Evolutionary conservation across 1,140 invertebrate genomes (phyloP).

Genomic region (Scaptomyza montana): DNA sequence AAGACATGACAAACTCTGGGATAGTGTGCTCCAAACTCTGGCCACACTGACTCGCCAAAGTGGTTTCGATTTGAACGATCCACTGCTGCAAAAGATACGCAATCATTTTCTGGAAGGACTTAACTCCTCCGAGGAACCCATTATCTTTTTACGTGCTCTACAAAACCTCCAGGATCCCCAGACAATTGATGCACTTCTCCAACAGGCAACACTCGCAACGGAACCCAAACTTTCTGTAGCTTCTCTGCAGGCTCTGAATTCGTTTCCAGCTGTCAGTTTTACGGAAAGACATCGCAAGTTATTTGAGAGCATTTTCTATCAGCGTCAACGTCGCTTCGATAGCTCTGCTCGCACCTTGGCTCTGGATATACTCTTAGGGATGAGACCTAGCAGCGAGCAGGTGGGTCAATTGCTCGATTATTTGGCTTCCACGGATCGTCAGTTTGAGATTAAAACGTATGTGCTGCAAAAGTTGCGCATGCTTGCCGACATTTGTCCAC

Average conservation of each 20-base stretch:
- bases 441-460: conserved; percentile 89
- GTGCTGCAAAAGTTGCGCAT: conserved; percentile 87
- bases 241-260: conserved; percentile 87
- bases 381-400: conserved; percentile 84
- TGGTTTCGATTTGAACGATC: conserved; percentile 59
- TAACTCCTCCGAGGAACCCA: conserved; percentile 83
- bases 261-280: conserved; percentile 84
- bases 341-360: conserved; percentile 89
- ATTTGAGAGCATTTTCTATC: conserved; percentile 87
- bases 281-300: conserved; percentile 80
- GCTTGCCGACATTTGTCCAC: conserved; percentile 84
- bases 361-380: conserved; percentile 88
- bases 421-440: conserved; percentile 85
- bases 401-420: conserved; percentile 86
- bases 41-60: conserved; percentile 86
- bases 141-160: conserved; percentile 87
- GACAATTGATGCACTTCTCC: conserved; percentile 86
- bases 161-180: conserved; percentile 87
- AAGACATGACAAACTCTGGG: conserved; percentile 85
- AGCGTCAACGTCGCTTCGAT: conserved; percentile 87
- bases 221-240: conserved; percentile 85
- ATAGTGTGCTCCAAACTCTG: conserved; percentile 87
- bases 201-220: conserved; percentile 84
- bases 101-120: conserved; percentile 48
- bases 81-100: conserved; percentile 53